Evolutionary conservation across 2,888 invertebrate species (phyloP).

Genomic region (Tenthredo notha): DNA sequence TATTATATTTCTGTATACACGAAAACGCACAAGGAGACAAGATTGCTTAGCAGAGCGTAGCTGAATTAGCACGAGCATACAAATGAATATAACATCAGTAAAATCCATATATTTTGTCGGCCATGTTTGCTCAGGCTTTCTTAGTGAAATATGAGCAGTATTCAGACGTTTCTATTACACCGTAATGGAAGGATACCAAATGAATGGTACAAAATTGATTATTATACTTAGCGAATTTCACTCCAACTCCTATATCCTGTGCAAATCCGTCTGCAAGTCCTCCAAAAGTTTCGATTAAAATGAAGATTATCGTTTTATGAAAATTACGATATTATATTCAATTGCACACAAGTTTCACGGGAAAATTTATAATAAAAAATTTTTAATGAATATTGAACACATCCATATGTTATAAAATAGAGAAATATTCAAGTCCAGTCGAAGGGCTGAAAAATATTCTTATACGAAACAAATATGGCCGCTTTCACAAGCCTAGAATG

Average conservation of each 20-base stretch:
- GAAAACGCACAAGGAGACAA: slow-evolving; percentile 36
- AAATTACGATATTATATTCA: not conserved
- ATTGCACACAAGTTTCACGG: not conserved
- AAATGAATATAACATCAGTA: slow-evolving; percentile 52
- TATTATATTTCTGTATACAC: slow-evolving; percentile 8
- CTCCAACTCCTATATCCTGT: slow-evolving; percentile 10
- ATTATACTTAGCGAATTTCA: slow-evolving; percentile 53
- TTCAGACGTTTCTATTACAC: slow-evolving; percentile 56
- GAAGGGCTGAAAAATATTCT: not conserved
- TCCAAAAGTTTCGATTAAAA: slow-evolving; percentile 24
- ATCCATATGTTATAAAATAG: not conserved
- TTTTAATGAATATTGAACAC: not conserved
- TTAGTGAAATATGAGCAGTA: slow-evolving; percentile 55
- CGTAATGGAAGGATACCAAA: slow-evolving; percentile 55
- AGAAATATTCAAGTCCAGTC: not conserved
- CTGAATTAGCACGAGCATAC: slow-evolving; percentile 46
- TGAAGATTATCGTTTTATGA: not conserved
- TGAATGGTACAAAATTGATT: slow-evolving; percentile 55
- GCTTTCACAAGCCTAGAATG: slow-evolving; percentile 25
- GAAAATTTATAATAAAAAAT: not conserved
- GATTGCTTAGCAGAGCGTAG: slow-evolving; percentile 49
- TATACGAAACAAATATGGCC: slow-evolving; percentile 23
- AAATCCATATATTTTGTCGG: slow-evolving; percentile 54
- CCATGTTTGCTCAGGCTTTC: slow-evolving; percentile 53
- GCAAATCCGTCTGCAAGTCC: not conserved